Evolutionary conservation across 2,888 invertebrate species (phyloP), one percentile per base, ranked within the genome.

Genomic region (Smittia aterrima): DNA sequence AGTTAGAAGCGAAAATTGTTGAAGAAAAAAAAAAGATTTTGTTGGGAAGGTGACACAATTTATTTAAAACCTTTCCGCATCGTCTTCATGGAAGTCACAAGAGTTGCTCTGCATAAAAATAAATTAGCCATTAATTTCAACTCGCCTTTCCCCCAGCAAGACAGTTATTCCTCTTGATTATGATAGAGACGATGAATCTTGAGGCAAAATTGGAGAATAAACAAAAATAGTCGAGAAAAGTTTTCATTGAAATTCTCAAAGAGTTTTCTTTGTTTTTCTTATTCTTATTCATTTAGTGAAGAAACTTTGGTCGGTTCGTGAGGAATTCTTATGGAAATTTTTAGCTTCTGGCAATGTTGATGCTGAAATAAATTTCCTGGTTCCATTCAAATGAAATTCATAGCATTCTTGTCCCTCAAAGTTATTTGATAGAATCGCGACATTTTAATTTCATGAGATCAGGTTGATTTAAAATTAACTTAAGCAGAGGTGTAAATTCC

Each of bases 101-200:
- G n/a, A 58, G 20, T 58, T 22, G 58, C 58, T 58, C n/a, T 27
- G 13, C 64, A 64, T 64, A 64, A 64, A 64, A 64, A 27, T 64
- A 64, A 64, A 64, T 64, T 64, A 64, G 25, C 22, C 64, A 64
- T 64, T 64, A 64, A 64, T 64, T 64, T n/a, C 9, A 6, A 64
- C 24, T 24, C 27, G 4, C 25, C 27, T 25, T 24, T 64, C 27
- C n/a, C n/a, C 27, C 4, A 13, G 11, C 64, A 1, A 13, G 24
- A 24, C 27, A 13, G 25, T 64, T 64, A 24, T 64, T 64, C 16
- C 64, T 11, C 9, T 27, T 64, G 64, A 64, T 64, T 64, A 64
- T 64, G 64, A 64, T 64, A 25, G 27, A 64, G 25, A 27, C n/a
- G 1, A 64, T 18, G 64, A 64, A 64, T 25, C 16, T 47, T 32